phyloP scores from a whole-genome alignment of 2,797 vertebrate genomes.

The Karalla daura region DNA sequence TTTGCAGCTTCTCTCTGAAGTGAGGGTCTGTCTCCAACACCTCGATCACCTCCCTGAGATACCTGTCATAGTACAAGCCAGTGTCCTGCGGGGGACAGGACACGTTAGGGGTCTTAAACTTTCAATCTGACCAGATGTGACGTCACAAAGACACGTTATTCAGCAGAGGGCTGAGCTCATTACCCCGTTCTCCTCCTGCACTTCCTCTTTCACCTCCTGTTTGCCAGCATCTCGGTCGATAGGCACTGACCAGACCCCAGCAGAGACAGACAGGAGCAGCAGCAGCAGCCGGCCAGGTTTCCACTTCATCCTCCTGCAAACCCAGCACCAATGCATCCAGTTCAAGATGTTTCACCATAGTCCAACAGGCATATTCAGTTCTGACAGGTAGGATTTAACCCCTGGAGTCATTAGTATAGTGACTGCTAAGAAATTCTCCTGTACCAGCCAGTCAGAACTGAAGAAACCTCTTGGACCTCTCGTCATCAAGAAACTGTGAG shows the following conservation, averaged over 20 bases:
- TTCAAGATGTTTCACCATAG: too few species aligned
- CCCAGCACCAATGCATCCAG: not conserved
- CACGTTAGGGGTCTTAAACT: too few species aligned
- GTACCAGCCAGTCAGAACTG: too few species aligned
- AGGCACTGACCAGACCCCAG: constrained; percentile 75
- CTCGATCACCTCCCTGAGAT: constrained; percentile 93
- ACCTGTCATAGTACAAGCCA: constrained; percentile 91
- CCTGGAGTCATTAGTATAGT: too few species aligned
- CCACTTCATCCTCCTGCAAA: constrained; percentile 72
- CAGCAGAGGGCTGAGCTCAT: rapidly evolving
- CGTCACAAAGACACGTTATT: not conserved
- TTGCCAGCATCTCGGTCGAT: constrained; percentile 77
- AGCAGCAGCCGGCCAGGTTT: constrained; percentile 69
- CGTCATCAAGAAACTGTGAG: too few species aligned
- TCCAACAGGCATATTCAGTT: too few species aligned
- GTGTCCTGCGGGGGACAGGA: constrained; percentile 84
- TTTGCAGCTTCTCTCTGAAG: constrained; percentile 93
- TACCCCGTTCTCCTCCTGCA: constrained; percentile 82
- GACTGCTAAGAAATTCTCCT: too few species aligned
- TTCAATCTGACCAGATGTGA: not conserved
- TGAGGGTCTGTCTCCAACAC: constrained; percentile 92
- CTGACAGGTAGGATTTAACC: too few species aligned
- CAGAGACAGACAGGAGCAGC: constrained; percentile 73
- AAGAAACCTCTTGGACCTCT: too few species aligned
- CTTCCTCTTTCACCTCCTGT: constrained; percentile 72